Evolutionary conservation across 2,888 invertebrate genomes (phyloP), one percentile per base, ranked within the genome.

Genomic region (Ichneumoninae sp.): DNA sequence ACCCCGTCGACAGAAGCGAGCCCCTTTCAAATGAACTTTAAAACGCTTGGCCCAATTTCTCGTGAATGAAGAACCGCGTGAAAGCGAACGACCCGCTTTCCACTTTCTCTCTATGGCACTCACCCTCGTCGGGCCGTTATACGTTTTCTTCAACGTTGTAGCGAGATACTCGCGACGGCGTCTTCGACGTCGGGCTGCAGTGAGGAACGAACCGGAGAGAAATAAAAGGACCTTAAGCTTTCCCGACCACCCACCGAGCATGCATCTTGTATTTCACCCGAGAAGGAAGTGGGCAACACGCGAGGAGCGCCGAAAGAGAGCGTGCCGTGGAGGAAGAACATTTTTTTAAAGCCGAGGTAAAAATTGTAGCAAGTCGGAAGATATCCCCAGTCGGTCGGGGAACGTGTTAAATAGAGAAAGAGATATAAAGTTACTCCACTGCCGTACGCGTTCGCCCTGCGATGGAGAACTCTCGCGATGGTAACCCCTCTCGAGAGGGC

Each of bases 31-130:
- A 89, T 88, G 89, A 89, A 87, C 87, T 87, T 90, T 89, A 89
- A 90, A 91, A 88, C 86, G 87, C 90, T 90, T 89, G 91, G 87
- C 89, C 91, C 85, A 90, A 90, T 91, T 91, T 90, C 87, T 68
- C 76, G 71, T 91, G 90, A 91, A 91, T 90, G 83, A 87, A 86
- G 81, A 68, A 80, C 86, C 87, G 87, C 87, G 86, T 89, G 90
- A 90, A 90, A 90, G 90, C 87, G 86, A 81, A 84, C 82, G 89
- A 89, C 90, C 88, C 82, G 87, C 74, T 89, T 86, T 87, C 83
- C 75, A 82, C 57, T 75, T 13, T 76, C 68, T 86, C 84, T 82
- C 72, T 80, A 3, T 52, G 36, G 66, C 40, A 66, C 76, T 76
- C 65, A n/a, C 60, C 2, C 16, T 16, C 16, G 44, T 47, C 30